Conservation (phyloP, 2,113 vertebrate genomes). For the Xerus inauris region DNA sequence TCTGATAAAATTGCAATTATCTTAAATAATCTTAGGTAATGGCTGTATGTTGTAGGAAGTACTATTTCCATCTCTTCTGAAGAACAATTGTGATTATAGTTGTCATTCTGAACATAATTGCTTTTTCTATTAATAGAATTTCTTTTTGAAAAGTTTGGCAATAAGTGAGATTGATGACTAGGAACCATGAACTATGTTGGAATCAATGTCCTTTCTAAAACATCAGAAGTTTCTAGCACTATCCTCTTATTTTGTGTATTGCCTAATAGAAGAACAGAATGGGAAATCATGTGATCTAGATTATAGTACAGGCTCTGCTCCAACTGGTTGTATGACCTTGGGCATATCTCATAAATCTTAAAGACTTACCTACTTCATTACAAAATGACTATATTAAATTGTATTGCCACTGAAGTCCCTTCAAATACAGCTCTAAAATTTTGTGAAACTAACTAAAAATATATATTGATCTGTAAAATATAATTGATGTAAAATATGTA, state of each 20-base stretch:
- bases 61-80: not conserved
- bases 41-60: not conserved
- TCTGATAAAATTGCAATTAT: not conserved
- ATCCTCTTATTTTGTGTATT: not conserved
- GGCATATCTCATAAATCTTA: not conserved
- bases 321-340: not conserved
- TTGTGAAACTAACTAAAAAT: not conserved
- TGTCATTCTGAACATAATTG: not conserved
- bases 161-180: not conserved
- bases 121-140: not conserved
- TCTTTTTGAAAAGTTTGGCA: conserved; percentile 14
- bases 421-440: not conserved
- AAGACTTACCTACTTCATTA: not conserved
- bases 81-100: not conserved
- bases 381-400: not conserved
- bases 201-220: not conserved
- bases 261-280: not conserved
- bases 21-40: not conserved
- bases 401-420: not conserved
- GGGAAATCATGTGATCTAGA: not conserved
- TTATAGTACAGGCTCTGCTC: not conserved
- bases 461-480: not conserved
- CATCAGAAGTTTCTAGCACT: not conserved
- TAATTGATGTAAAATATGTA: not conserved
- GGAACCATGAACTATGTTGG: not conserved